phyloP scores from a whole-genome alignment of 2,888 invertebrate genomes.

The Agelastica alni region DNA sequence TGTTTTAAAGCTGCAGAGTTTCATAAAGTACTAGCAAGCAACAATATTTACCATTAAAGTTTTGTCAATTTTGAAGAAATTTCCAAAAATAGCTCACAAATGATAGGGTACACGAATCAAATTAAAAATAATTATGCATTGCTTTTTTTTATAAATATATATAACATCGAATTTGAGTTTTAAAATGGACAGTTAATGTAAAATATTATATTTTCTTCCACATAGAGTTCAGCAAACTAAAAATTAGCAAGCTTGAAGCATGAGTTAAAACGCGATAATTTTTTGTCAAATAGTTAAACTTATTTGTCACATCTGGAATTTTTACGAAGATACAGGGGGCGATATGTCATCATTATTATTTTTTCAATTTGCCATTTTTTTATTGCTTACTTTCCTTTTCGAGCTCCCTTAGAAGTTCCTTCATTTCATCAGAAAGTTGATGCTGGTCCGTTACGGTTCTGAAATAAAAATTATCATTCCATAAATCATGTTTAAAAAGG shows the following conservation, averaged over 20 bases:
- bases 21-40: constrained; percentile 29
- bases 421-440: constrained; percentile 56
- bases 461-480: constrained; percentile 32
- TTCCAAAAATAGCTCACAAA: constrained; percentile 31
- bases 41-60: constrained; percentile 27
- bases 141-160: constrained; percentile 34
- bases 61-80: constrained; percentile 28
- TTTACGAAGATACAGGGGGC: constrained; percentile 29
- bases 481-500: too few relatives aligned
- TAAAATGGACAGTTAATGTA: too few relatives aligned
- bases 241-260: constrained; percentile 26
- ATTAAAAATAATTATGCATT: constrained; percentile 32
- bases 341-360: constrained; percentile 36
- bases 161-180: constrained; percentile 25
- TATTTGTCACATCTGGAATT: constrained; percentile 31
- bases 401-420: constrained; percentile 52
- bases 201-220: constrained; percentile 18
- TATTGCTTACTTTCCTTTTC: constrained; percentile 55
- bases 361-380: constrained; percentile 39
- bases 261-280: constrained; percentile 13
- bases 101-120: constrained; percentile 26
- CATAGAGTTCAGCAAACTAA: constrained; percentile 3
- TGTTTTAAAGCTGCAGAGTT: constrained; percentile 1
- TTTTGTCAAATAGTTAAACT: constrained; percentile 16
- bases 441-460: constrained; percentile 53